Percentiles rank a stretch among this genome's conserved stretches.
phyloP scores from a whole-genome alignment of 2,888 invertebrate species.

The Iphiclides podalirius region DNA sequence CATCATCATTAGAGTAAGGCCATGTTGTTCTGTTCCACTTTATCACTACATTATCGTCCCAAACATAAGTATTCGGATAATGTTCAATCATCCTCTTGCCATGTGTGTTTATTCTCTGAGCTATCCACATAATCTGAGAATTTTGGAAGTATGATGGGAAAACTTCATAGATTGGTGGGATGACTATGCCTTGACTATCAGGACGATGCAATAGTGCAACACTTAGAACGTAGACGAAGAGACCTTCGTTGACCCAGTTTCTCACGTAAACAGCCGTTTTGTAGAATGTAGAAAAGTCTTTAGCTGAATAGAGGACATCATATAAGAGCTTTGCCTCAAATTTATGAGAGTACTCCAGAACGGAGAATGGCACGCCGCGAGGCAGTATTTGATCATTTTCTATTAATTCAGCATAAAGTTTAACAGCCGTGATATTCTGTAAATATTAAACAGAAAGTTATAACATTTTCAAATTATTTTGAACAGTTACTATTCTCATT shows the following conservation, averaged over 20 bases:
- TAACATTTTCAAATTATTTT: too few species aligned
- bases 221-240: conserved; percentile 83
- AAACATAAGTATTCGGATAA: conserved; percentile 52
- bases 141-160: conserved; percentile 86
- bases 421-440: conserved; percentile 77
- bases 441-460: conserved; percentile 34
- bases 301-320: conserved; percentile 84
- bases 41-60: conserved; percentile 76
- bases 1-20: conserved; percentile 74
- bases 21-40: conserved; percentile 82
- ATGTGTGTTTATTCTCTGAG: conserved; percentile 79
- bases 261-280: conserved; percentile 85
- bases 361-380: conserved; percentile 79
- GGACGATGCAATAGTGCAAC: conserved; percentile 82
- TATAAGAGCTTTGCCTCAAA: conserved; percentile 83
- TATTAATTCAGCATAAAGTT: conserved; percentile 76
- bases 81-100: conserved; percentile 48
- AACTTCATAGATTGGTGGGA: conserved; percentile 87
- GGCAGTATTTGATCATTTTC: conserved; percentile 76
- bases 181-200: conserved; percentile 82
- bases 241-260: conserved; percentile 83
- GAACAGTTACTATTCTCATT: too few species aligned
- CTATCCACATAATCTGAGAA: conserved; percentile 83
- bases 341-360: conserved; percentile 76
- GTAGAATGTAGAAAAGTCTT: conserved; percentile 85